Evolutionary conservation across 1,140 invertebrate genomes (phyloP).

Genomic region (Heterodera carotae): DNA sequence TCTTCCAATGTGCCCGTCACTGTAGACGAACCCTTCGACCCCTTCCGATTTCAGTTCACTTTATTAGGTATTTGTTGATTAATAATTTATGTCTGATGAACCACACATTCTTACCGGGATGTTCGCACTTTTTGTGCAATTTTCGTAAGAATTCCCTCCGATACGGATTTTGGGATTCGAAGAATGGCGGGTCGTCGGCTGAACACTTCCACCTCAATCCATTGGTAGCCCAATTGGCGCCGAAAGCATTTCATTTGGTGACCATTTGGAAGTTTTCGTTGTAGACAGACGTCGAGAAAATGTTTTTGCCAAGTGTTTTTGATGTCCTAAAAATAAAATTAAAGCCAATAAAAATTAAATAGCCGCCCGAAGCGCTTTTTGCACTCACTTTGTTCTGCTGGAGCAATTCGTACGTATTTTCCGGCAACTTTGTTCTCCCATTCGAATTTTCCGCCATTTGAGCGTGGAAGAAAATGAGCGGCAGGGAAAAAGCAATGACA

Average conservation of each 20-base stretch:
- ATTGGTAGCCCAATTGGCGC: conserved; percentile 28
- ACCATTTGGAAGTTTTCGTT: conserved; percentile 9
- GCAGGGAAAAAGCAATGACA: conserved; percentile 2
- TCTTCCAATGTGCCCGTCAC: conserved; percentile 40
- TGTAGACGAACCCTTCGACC: conserved; percentile 49
- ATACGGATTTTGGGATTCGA: conserved; percentile 41
- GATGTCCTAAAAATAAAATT: conserved; percentile 44
- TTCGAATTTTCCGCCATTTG: conserved; percentile 6
- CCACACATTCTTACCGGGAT: conserved; percentile 35
- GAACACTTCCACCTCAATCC: conserved; percentile 38
- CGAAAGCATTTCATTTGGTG: conserved; percentile 17
- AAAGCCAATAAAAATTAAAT: neutral
- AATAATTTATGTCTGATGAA: neutral
- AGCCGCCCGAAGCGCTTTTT: no score
- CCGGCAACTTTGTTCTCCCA: neutral
- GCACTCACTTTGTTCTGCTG: conserved; percentile 34
- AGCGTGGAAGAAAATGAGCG: conserved; percentile 9
- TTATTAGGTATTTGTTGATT: conserved; percentile 14
- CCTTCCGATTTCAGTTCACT: conserved; percentile 48
- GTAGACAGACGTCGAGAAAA: conserved; percentile 35
- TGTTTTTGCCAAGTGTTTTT: conserved; percentile 43
- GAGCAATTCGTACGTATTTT: conserved; percentile 18
- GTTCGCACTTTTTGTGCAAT: conserved; percentile 39
- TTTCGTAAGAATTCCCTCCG: conserved; percentile 10
- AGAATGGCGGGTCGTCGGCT: conserved; percentile 43